Evolutionary conservation across 1,140 invertebrate species (phyloP).

Genomic region (Drosophila pallidifrons): DNA sequence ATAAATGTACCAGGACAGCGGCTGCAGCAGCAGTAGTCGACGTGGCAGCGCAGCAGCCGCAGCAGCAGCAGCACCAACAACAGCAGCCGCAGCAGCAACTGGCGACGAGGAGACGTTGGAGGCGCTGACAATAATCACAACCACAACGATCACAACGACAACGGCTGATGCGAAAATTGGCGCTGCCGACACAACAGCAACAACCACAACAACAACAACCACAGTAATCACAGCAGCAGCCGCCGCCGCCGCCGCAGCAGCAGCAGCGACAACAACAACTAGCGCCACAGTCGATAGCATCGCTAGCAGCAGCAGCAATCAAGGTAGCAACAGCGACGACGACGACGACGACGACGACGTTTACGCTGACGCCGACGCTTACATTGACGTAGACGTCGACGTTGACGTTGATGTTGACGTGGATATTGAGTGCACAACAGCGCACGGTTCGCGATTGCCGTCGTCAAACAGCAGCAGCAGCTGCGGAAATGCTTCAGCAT

Average conservation of each 20-base stretch:
- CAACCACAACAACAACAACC: slow-evolving; percentile 53
- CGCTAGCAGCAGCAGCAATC: slow-evolving; percentile 20
- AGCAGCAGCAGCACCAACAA: slow-evolving; percentile 51
- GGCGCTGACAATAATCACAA: slow-evolving; percentile 66
- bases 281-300: slow-evolving; percentile 37
- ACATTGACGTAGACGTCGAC: slow-evolving; percentile 23
- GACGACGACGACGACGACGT: slow-evolving; percentile 22
- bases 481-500: slow-evolving; percentile 49
- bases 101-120: slow-evolving; percentile 55
- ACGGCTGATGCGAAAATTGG: slow-evolving; percentile 58
- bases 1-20: slow-evolving; percentile 85
- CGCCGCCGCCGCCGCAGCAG: slow-evolving; percentile 34
- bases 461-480: slow-evolving; percentile 23
- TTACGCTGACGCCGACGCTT: slow-evolving; percentile 24
- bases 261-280: slow-evolving; percentile 36
- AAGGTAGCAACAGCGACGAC: slow-evolving; percentile 3
- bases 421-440: slow-evolving; percentile 41
- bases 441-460: slow-evolving; percentile 36
- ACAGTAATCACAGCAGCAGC: slow-evolving; percentile 44
- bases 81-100: slow-evolving; percentile 28
- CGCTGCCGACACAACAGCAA: slow-evolving; percentile 41
- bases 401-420: slow-evolving; percentile 25
- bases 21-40: slow-evolving; percentile 84
- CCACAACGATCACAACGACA: slow-evolving; percentile 66
- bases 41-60: slow-evolving; percentile 71